phyloP scores from a whole-genome alignment of 2,888 invertebrate species.

The Myopa tessellatipennis region DNA sequence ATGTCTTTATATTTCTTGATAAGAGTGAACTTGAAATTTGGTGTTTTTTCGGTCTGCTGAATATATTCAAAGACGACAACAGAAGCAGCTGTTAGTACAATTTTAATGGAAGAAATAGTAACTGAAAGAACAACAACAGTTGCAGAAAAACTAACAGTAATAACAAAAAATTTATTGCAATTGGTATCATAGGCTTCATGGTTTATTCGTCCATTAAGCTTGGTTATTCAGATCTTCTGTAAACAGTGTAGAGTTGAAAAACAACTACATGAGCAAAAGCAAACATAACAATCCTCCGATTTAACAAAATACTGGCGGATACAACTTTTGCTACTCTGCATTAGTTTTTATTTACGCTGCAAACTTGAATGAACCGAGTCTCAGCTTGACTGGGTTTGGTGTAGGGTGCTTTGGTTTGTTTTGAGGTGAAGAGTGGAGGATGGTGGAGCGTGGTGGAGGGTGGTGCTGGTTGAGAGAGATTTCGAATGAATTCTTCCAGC shows the following conservation, averaged over 20 bases:
- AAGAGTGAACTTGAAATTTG: too few species aligned
- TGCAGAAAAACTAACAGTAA: neutral
- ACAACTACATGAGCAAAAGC: neutral
- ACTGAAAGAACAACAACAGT: neutral
- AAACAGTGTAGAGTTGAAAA: neutral
- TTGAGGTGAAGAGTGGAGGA: neutral
- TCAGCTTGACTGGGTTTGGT: neutral
- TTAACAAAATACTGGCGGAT: neutral
- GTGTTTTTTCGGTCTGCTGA: too few species aligned
- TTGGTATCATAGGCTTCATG: neutral
- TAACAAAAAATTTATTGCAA: neutral
- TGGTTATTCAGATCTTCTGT: constrained; percentile 16
- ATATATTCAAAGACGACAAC: too few species aligned
- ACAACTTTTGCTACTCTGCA: constrained; percentile 8
- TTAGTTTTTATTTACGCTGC: constrained; percentile 24
- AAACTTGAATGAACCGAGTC: constrained; percentile 5
- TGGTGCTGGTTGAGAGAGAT: too few species aligned
- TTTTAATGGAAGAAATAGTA: neutral
- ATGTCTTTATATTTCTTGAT: too few species aligned
- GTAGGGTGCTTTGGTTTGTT: neutral
- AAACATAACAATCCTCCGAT: too few species aligned
- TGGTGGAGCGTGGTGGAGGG: neutral
- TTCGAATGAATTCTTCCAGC: too few species aligned
- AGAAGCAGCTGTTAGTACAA: too few species aligned
- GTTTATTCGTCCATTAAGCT: constrained; percentile 7